These are phyloP conservation scores for Seira sanloemensis DNA, from an alignment of 2,888 invertebrate species.

Conservation along the genomic window DNA sequence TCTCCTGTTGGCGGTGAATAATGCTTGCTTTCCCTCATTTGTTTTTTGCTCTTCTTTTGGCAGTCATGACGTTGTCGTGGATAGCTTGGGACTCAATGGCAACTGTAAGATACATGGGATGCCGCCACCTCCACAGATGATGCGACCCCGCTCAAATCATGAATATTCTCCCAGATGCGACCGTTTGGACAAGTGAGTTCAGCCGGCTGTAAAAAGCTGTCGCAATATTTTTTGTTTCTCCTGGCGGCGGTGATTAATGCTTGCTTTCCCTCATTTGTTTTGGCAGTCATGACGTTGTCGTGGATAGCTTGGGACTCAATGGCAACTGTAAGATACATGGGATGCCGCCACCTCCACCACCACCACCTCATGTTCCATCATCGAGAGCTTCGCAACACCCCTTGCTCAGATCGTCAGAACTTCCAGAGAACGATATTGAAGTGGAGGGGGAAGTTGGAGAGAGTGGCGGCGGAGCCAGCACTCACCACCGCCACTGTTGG, in stretches of 20 bases:
- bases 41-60: too few relatives aligned
- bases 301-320: constrained; percentile 73
- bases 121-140: constrained; percentile 75
- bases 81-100: constrained; percentile 74
- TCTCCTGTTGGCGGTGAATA: neutral
- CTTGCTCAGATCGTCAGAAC: constrained; percentile 71
- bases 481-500: constrained; percentile 78
- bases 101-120: constrained; percentile 76
- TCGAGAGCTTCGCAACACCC: constrained; percentile 73
- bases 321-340: constrained; percentile 76
- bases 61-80: constrained; percentile 68
- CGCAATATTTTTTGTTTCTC: too few relatives aligned
- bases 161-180: constrained; percentile 73
- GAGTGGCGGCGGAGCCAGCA: constrained; percentile 33
- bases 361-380: constrained; percentile 70
- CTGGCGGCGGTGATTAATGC: neutral
- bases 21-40: neutral
- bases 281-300: constrained; percentile 68
- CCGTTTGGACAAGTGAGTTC: neutral
- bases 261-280: neutral
- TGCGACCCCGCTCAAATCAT: constrained; percentile 69
- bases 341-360: constrained; percentile 75
- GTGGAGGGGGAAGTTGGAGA: constrained; percentile 69
- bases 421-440: constrained; percentile 71
- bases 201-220: too few relatives aligned